Evolutionary conservation across 2,113 vertebrate genomes (phyloP), one percentile per base, ranked within the genome.

Genomic region (Nothocercus julius): DNA sequence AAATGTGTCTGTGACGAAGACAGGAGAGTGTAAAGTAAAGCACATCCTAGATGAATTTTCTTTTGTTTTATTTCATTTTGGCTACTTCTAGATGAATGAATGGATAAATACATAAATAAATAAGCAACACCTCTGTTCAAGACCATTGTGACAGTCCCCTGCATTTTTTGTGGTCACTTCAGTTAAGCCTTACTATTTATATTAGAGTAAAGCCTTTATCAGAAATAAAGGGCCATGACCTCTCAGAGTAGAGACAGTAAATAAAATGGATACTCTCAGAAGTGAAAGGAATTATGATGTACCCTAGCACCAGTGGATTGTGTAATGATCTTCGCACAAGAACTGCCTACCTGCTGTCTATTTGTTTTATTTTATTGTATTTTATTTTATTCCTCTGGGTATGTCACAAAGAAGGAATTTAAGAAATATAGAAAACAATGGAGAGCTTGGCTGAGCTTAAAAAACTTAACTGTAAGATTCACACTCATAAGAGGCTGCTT

Each of bases 321-420:
- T 19, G 11, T 27, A 67, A 19, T 68, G 64, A 49, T 88, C 51
- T 86, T 21, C 68, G 38, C 30, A 75, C 11, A 74, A 56, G 47
- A 73, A 9, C 11, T 54, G 1, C n/a, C 28, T 67, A 45, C 40
- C 6, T 90, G 17, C 9, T 74, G 25, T 30, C 17, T 44, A 61
- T 76, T 90, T 44, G 9, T 10, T 74, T 64, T 73, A 22, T 32
- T 16, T 66, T 47, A 27, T 69, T 69, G 56, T 72, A 2, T 56
- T 81, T 42, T 68, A 21, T 69, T 81, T 63, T 79, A 36, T 78
- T 89, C 27, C 21, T 89, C 62, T 84, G 64, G 58, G 24, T 82
- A 44, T 64, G 13, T 61, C 32, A 64, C 17, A 21, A 25, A 72
- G 67, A 25, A 69, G 14, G 76, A 85, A 54, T 77, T 77, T 91